phyloP scores from a whole-genome alignment of 35 echinoderm and acorn worm species.

The Lytechinus variegatus region DNA sequence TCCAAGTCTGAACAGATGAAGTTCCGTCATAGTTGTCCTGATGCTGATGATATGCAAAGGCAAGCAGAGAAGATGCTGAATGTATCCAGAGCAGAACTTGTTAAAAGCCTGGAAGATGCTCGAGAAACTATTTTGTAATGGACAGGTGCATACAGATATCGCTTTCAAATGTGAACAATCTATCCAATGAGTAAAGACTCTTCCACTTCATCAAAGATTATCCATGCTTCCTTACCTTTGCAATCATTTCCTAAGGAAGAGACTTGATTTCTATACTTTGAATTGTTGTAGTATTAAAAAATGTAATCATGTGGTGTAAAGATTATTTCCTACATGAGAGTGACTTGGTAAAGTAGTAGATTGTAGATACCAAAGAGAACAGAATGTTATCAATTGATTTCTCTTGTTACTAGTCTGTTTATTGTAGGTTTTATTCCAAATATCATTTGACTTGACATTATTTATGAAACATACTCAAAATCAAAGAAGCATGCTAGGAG shows the following conservation, averaged over 20 bases:
- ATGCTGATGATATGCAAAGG: slow-evolving; percentile 40
- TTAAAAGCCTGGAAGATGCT: slow-evolving; percentile 33
- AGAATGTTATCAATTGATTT: not conserved
- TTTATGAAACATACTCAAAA: not conserved
- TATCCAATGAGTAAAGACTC: not conserved
- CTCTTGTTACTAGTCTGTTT: not conserved
- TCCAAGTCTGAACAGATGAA: slow-evolving; percentile 39
- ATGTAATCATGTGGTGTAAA: not conserved
- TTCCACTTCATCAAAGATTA: not conserved
- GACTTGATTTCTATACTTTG: not conserved
- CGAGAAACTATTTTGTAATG: slow-evolving; percentile 24
- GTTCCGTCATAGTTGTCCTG: slow-evolving; percentile 43
- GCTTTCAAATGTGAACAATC: not conserved
- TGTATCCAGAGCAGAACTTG: slow-evolving; percentile 39
- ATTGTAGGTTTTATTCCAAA: not conserved
- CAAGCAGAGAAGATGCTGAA: slow-evolving; percentile 44
- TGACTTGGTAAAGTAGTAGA: not conserved
- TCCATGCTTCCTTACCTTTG: not conserved
- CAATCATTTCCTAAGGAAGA: slow-evolving; percentile 12
- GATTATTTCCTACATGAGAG: not conserved
- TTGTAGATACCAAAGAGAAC: not conserved
- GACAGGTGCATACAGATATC: not conserved
- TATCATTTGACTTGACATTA: not conserved
- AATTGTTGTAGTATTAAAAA: not conserved
- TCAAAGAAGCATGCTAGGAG: not conserved